A percentile compares a stretch with the other conserved stretches of the same genome.
Evolutionary conservation across 1,140 invertebrate species (phyloP).

Genomic region (Leptopilina clavipes): DNA sequence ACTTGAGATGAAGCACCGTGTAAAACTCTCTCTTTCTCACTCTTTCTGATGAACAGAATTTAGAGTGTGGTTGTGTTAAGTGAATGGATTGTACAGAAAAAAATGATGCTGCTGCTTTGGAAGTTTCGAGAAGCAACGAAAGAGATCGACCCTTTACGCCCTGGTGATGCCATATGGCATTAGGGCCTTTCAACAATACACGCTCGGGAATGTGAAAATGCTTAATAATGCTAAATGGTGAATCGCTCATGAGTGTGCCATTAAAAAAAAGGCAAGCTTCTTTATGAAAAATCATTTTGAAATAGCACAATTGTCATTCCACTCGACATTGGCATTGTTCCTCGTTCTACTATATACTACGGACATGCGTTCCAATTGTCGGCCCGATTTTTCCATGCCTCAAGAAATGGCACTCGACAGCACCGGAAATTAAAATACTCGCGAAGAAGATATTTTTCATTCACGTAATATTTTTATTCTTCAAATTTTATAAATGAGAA

Average conservation of each 20-base stretch:
- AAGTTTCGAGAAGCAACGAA: background rate
- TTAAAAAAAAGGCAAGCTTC: background rate
- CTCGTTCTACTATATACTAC: background rate
- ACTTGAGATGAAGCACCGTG: slow-evolving; percentile 1
- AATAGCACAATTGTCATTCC: slow-evolving; percentile 5
- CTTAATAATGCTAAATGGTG: background rate
- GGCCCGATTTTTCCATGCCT: background rate
- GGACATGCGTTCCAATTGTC: background rate
- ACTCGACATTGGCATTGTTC: slow-evolving; percentile 1
- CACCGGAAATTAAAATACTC: background rate
- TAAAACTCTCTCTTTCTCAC: no score
- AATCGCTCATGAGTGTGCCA: background rate
- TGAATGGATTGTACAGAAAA: background rate
- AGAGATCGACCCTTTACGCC: background rate
- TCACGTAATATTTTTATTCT: no score
- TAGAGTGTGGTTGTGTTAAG: background rate
- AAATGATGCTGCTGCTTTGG: background rate
- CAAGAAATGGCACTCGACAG: background rate
- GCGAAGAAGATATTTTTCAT: background rate
- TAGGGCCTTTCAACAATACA: background rate
- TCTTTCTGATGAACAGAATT: background rate
- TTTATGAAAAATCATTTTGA: background rate
- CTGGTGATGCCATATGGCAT: background rate
- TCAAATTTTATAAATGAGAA: no score
- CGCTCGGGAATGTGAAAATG: background rate